Conservation (phyloP, 1,140 invertebrate species). For the Bombus huntii region DNA sequence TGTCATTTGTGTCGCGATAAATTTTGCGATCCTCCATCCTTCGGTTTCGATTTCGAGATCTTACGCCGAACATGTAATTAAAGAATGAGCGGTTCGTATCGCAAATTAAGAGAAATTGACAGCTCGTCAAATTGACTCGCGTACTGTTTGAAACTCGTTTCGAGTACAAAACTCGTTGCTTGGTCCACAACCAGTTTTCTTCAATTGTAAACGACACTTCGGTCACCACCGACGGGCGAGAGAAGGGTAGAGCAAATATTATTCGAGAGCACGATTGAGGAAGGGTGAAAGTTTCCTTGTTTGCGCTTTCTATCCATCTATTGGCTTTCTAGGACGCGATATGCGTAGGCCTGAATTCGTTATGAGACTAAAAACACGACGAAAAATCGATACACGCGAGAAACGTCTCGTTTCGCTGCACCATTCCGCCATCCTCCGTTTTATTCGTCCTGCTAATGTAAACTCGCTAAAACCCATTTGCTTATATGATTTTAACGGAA, state of each 20-base stretch:
- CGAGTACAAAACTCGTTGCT: background rate
- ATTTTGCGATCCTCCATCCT: conserved; percentile 21
- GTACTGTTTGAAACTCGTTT: too few species aligned
- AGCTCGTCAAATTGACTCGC: background rate
- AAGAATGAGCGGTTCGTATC: too few species aligned
- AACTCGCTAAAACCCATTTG: background rate
- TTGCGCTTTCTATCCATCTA: background rate
- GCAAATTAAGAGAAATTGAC: background rate
- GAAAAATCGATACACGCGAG: background rate
- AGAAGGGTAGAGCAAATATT: conserved; percentile 23
- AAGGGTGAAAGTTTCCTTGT: conserved; percentile 28
- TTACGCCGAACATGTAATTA: background rate
- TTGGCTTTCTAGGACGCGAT: background rate
- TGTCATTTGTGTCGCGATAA: conserved; percentile 17
- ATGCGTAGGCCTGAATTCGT: conserved; percentile 3
- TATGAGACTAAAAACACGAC: background rate
- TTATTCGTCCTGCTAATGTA: background rate
- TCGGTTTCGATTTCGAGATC: conserved; percentile 31
- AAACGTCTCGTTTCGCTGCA: background rate
- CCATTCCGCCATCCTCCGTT: background rate
- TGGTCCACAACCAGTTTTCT: background rate
- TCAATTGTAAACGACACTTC: background rate
- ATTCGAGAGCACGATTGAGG: background rate
- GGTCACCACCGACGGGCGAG: background rate
- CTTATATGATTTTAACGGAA: background rate